Evolutionary conservation across 2,113 vertebrate genomes (phyloP).

Genomic region (Indri indri): DNA sequence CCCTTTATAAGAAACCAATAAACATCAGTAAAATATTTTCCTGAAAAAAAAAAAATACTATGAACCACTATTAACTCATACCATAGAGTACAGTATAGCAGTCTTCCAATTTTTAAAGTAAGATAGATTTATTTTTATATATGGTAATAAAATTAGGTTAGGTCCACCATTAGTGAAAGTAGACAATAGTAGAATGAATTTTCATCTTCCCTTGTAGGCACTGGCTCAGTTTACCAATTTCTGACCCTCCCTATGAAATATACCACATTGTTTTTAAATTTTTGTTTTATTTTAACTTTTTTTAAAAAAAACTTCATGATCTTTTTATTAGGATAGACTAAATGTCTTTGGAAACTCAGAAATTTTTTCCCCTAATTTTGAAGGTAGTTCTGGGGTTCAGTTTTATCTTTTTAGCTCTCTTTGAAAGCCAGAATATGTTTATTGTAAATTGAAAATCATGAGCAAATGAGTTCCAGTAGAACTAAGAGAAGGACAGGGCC

Average conservation of each 20-base stretch:
- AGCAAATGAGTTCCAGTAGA: neutral
- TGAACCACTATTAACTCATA: neutral
- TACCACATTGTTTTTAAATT: neutral
- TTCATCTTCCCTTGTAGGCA: neutral
- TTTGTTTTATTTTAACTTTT: neutral
- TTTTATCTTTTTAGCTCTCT: slow-evolving; percentile 13
- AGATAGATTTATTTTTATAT: neutral
- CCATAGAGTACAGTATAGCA: neutral
- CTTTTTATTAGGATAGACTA: neutral
- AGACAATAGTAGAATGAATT: neutral
- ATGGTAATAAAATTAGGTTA: neutral
- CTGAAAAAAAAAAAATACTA: neutral
- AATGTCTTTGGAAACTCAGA: neutral
- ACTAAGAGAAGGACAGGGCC: neutral
- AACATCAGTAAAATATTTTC: too few relatives aligned
- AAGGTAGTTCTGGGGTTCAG: neutral
- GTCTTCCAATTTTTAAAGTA: slow-evolving; percentile 9
- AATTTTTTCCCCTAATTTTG: neutral
- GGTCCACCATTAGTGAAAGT: neutral
- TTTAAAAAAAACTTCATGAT: neutral
- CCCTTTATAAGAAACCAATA: too few relatives aligned
- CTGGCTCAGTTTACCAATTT: neutral
- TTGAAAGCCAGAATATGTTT: neutral
- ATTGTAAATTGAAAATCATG: neutral
- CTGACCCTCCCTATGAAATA: neutral